Evolutionary conservation across 2,888 invertebrate genomes (phyloP).

Genomic region (Hylaea fasciaria): DNA sequence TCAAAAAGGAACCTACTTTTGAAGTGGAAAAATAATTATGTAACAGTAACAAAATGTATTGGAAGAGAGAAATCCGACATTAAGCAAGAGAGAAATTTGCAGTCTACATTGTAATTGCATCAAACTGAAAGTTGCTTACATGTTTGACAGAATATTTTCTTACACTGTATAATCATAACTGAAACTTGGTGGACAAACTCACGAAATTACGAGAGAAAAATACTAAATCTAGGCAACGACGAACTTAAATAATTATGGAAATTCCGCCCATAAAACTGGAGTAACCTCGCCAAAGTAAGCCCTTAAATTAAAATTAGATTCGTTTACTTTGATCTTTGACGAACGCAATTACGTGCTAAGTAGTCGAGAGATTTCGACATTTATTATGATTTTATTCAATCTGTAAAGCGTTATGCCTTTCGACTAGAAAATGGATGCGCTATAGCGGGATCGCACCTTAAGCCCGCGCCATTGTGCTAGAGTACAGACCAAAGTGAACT

Average conservation of each 20-base stretch:
- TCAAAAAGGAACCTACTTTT: no score
- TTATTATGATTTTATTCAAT: conserved; percentile 34
- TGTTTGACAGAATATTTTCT: conserved; percentile 19
- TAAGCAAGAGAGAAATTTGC: no score
- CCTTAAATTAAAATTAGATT: conserved; percentile 35
- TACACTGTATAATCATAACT: conserved; percentile 19
- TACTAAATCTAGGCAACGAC: conserved; percentile 25
- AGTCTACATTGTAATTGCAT: neutral
- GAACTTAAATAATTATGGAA: conserved; percentile 37
- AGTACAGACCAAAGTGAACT: conserved; percentile 38
- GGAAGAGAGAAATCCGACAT: no score
- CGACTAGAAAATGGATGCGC: conserved; percentile 37
- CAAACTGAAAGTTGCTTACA: conserved; percentile 21
- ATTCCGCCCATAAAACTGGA: conserved; percentile 32
- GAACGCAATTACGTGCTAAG: conserved; percentile 35
- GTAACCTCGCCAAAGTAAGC: conserved; percentile 30
- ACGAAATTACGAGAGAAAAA: conserved; percentile 21
- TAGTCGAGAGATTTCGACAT: conserved; percentile 21
- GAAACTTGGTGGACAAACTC: conserved; percentile 21
- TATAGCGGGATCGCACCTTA: conserved; percentile 56
- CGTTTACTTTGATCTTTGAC: conserved; percentile 33
- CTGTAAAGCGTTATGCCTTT: conserved; percentile 27
- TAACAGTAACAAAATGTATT: no score
- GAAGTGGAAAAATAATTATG: no score
- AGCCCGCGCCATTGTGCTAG: conserved; percentile 40